These are phyloP conservation scores for Liparis tanakae DNA, from an alignment of 2,797 vertebrate species.

Conservation along the genomic window DNA sequence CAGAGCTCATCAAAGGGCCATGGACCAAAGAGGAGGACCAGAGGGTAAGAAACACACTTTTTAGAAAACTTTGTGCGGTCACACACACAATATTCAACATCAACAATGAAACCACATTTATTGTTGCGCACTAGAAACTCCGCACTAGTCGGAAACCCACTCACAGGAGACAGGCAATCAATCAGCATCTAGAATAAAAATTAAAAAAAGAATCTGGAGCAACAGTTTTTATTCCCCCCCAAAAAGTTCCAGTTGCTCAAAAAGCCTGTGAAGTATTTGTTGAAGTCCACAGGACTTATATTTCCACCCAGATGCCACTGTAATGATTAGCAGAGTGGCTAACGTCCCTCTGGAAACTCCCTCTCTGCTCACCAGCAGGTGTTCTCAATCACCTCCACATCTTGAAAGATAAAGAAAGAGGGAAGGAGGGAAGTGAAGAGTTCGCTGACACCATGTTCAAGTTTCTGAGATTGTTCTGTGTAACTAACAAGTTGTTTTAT, in stretches of 20 bases:
- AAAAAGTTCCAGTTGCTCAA: slow-evolving; percentile 57
- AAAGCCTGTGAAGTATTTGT: slow-evolving; percentile 39
- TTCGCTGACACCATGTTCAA: slow-evolving; percentile 11
- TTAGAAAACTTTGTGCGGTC: neutral
- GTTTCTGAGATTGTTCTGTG: slow-evolving; percentile 16
- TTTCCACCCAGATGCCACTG: slow-evolving; percentile 70
- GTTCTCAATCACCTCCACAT: slow-evolving; percentile 56
- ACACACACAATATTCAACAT: neutral
- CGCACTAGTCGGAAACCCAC: neutral
- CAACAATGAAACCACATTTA: neutral
- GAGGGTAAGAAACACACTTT: slow-evolving; percentile 85
- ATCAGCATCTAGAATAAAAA: slow-evolving; percentile 21
- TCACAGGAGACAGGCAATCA: slow-evolving; percentile 33
- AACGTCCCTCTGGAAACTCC: slow-evolving; percentile 81
- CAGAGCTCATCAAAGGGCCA: slow-evolving; percentile 98
- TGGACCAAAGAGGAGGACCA: slow-evolving; percentile 99
- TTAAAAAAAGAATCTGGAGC: slow-evolving; percentile 57
- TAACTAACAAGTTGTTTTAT: slow-evolving; percentile 22
- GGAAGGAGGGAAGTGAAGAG: slow-evolving; percentile 12
- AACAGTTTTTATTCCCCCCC: slow-evolving; percentile 53
- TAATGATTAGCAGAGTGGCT: slow-evolving; percentile 79
- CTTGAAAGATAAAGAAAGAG: slow-evolving; percentile 49
- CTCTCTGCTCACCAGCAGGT: slow-evolving; percentile 72
- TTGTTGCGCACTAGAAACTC: neutral
- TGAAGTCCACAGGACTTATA: slow-evolving; percentile 56